phyloP scores from a whole-genome alignment of 2,797 vertebrate species.

The Falco berigora region DNA sequence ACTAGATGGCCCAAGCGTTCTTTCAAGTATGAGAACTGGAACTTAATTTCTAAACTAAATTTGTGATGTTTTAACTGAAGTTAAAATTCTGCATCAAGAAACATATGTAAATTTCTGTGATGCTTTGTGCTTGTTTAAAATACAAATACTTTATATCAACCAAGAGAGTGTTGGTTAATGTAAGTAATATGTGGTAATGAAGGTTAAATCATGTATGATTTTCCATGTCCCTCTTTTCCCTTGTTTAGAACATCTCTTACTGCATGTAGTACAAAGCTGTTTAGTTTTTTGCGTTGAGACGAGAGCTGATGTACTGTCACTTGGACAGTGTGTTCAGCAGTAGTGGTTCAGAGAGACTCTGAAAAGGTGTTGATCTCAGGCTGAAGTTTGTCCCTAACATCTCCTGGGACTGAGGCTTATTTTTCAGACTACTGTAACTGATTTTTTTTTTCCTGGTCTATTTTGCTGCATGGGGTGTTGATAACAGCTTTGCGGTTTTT shows the following conservation, averaged over 20 bases:
- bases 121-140: not conserved
- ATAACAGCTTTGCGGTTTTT: not conserved
- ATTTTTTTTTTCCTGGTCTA: not conserved
- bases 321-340: not conserved
- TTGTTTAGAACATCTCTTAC: not conserved
- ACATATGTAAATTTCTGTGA: not conserved
- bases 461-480: not conserved
- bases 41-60: not conserved
- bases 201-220: not conserved
- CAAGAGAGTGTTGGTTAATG: not conserved
- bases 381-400: not conserved
- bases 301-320: not conserved
- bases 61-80: not conserved
- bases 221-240: not conserved
- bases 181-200: not conserved
- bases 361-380: not conserved
- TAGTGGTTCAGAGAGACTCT: not conserved
- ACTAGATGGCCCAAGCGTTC: conserved; percentile 42
- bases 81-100: not conserved
- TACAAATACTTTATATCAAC: not conserved
- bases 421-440: not conserved
- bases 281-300: not conserved
- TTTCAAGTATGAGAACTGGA: not conserved
- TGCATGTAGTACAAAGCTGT: not conserved
- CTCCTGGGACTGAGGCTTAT: not conserved